These are phyloP conservation scores for Andrena praecox DNA, from an alignment of 2,888 invertebrate species.

Conservation along the genomic window DNA sequence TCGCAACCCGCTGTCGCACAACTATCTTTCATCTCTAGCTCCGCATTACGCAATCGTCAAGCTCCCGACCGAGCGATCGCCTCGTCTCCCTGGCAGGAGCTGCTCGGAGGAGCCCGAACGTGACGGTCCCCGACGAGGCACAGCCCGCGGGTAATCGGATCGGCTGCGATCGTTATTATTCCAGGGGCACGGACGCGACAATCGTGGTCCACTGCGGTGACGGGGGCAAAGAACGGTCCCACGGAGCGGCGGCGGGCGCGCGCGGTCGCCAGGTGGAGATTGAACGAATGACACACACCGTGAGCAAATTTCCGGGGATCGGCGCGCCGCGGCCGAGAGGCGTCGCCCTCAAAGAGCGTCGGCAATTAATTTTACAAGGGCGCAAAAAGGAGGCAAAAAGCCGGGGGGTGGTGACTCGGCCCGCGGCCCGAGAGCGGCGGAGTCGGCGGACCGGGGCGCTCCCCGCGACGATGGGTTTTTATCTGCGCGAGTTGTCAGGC, in stretches of 20 bases:
- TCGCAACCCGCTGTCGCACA: not conserved
- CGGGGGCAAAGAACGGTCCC: not conserved
- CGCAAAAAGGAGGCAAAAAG: slow-evolving; percentile 68
- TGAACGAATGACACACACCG: slow-evolving; percentile 69
- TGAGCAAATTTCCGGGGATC: slow-evolving; percentile 65
- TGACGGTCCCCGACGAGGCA: too few relatives aligned
- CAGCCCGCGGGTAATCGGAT: not conserved
- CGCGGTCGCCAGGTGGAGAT: slow-evolving; percentile 62
- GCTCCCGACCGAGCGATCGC: not conserved
- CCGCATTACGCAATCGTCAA: too few relatives aligned
- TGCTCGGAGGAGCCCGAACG: too few relatives aligned
- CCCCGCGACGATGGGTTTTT: slow-evolving; percentile 74
- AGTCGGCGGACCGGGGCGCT: slow-evolving; percentile 31
- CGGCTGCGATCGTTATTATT: slow-evolving; percentile 34
- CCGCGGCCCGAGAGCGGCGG: slow-evolving; percentile 47
- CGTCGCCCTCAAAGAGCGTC: slow-evolving; percentile 71
- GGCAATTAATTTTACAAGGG: slow-evolving; percentile 76
- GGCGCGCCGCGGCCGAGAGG: slow-evolving; percentile 58
- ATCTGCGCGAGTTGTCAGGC: slow-evolving; percentile 81
- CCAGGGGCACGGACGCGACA: slow-evolving; percentile 3
- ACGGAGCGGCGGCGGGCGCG: not conserved
- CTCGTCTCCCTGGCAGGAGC: not conserved
- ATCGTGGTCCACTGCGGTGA: slow-evolving; percentile 6
- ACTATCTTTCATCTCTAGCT: not conserved
- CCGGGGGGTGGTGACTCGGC: slow-evolving; percentile 55